Evolutionary conservation across 2,113 vertebrate genomes (phyloP).

Genomic region (Percina caprodes): DNA sequence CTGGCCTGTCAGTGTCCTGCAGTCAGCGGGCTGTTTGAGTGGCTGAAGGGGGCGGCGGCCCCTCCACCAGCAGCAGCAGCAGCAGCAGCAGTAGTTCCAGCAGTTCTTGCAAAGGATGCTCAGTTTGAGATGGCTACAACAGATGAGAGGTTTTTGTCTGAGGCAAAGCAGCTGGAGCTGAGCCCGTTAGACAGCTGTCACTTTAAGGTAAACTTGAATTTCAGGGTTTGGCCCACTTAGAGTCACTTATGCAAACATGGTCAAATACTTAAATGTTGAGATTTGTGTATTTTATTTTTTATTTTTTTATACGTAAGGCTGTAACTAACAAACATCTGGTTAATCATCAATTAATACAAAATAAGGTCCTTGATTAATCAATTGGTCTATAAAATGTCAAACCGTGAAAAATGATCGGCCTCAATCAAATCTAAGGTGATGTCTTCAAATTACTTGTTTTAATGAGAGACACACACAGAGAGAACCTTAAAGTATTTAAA

Average conservation of each 20-base stretch:
- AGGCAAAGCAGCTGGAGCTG: constrained; percentile 72
- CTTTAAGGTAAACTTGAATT: constrained; percentile 54
- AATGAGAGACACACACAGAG: neutral
- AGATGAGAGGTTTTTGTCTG: constrained; percentile 79
- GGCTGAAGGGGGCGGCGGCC: constrained; percentile 63
- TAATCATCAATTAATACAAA: neutral
- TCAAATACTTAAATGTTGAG: neutral
- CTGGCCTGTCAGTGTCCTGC: constrained; percentile 50
- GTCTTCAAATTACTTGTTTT: neutral
- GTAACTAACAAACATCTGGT: neutral
- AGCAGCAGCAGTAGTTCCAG: neutral
- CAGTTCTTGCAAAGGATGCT: constrained; percentile 53
- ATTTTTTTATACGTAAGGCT: neutral
- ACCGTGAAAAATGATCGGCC: neutral
- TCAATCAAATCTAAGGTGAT: too few relatives aligned
- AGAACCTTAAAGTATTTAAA: neutral
- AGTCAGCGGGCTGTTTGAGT: constrained; percentile 79
- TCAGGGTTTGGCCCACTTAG: neutral
- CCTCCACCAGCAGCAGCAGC: constrained; percentile 34
- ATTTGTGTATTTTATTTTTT: neutral
- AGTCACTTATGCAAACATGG: neutral
- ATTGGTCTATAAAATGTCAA: neutral
- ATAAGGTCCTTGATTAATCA: neutral
- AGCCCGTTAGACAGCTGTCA: constrained; percentile 77
- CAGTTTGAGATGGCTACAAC: constrained; percentile 75